Base-by-base conservation (phyloP, 2,113 vertebrate genomes). In the Neopipo cinnamomea region DNA sequence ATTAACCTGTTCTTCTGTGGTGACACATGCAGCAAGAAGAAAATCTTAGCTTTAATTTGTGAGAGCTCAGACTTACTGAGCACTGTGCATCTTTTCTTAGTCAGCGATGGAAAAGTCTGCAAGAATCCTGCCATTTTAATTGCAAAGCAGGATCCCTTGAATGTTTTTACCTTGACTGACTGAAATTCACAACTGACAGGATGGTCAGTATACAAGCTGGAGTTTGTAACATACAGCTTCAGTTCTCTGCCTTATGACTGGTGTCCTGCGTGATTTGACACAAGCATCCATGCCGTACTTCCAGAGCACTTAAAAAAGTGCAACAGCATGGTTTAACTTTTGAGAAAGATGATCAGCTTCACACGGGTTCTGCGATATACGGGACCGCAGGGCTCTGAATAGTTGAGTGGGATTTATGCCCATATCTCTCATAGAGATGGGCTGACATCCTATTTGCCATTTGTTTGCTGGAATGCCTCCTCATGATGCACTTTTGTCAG, bases 401-500 rank as follows among this genome's bases (percentile, higher is more conserved):
- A 56, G 31, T 35, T 35, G 35, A 87, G 33, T 58, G 42, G 31
- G 10, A 20, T 92, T 77, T 77, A 76, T 44, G 8, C 14, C 16
- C 49, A 84, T 22, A 31, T 11, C 35, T 30, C 25, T 74, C 12
- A 52, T 2, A 62, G n/a, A 53, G 39, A 62, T 1, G 5, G 31
- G 23, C 28, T 74, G 42, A 30, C 22, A 65, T 18, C 30, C n/a
- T 33, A 25, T 50, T 77, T 83, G n/a, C 25, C 49, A 20, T 14
- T 9, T 49, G 22, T 58, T 88, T 68, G 41, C 37, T 66, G 68
- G 46, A 86, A 77, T 56, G 75, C 22, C 50, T 90, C 27, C 25
- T 74, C 0, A 2, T 6, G 3, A 31, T 55, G 27, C 4, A 13
- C 14, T 82, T 78, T 19, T 2, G 0, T 22, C 39, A 46, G 13